Evolutionary conservation across 2,113 vertebrate species (phyloP).

Genomic region (Bos taurus): ARS-UCD2.0 NC_037336.1:8427001-8427500

Average conservation of each 20-base stretch:
- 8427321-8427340: neutral
- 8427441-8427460: neutral
- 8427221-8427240: neutral
- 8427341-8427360: neutral
- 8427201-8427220: neutral
- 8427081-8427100: neutral
- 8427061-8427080: neutral
- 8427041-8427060: neutral
- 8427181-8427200: neutral
- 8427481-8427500: neutral
- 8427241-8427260: neutral
- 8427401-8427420: neutral
- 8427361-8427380: neutral
- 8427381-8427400: neutral
- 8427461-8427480: neutral
- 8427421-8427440: neutral
- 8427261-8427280: neutral
- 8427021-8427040: neutral
- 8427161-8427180: neutral
- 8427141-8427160: neutral
- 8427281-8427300: neutral
- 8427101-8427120: neutral
- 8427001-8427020: neutral
- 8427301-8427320: neutral
- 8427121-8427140: neutral